phyloP scores from a whole-genome alignment of 2,888 invertebrate species.

The Oscheius sp. region DNA sequence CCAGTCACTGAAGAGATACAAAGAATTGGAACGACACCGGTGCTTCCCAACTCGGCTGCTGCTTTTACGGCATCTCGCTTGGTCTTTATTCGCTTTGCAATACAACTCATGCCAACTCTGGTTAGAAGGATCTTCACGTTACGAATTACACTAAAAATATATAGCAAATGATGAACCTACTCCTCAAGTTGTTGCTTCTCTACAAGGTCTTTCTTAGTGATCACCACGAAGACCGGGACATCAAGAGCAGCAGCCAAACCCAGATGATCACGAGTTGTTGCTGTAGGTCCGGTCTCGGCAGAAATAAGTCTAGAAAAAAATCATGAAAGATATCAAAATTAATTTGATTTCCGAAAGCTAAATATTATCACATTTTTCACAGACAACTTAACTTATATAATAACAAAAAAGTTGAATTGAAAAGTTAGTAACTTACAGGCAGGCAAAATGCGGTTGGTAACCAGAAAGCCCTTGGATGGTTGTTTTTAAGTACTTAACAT shows the following conservation, averaged over 20 bases:
- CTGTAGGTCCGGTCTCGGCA: slow-evolving; percentile 76
- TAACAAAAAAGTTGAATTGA: no score
- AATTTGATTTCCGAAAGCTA: not conserved
- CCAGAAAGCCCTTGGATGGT: slow-evolving; percentile 85
- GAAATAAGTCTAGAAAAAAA: slow-evolving; percentile 75
- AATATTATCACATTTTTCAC: not conserved
- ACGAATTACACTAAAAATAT: slow-evolving; percentile 41
- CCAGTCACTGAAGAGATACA: slow-evolving; percentile 88
- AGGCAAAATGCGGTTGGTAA: slow-evolving; percentile 74
- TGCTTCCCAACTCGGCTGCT: slow-evolving; percentile 76
- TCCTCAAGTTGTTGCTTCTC: slow-evolving; percentile 71
- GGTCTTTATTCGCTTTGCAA: slow-evolving; percentile 48
- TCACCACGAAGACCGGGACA: slow-evolving; percentile 88
- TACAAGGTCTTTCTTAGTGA: slow-evolving; percentile 92
- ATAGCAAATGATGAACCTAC: slow-evolving; percentile 16
- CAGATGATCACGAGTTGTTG: slow-evolving; percentile 86
- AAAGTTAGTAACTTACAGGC: slow-evolving; percentile 76
- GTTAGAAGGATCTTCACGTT: slow-evolving; percentile 42
- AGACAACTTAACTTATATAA: not conserved
- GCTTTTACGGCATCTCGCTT: slow-evolving; percentile 73
- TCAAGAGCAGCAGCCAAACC: slow-evolving; percentile 77
- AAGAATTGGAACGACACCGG: slow-evolving; percentile 72
- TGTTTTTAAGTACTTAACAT: slow-evolving; percentile 92
- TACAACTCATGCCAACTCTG: slow-evolving; percentile 47
- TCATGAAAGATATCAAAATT: not conserved